These are phyloP conservation scores for Psittacus erithacus DNA, from an alignment of 2,113 vertebrate species.

Conservation along the genomic window DNA sequence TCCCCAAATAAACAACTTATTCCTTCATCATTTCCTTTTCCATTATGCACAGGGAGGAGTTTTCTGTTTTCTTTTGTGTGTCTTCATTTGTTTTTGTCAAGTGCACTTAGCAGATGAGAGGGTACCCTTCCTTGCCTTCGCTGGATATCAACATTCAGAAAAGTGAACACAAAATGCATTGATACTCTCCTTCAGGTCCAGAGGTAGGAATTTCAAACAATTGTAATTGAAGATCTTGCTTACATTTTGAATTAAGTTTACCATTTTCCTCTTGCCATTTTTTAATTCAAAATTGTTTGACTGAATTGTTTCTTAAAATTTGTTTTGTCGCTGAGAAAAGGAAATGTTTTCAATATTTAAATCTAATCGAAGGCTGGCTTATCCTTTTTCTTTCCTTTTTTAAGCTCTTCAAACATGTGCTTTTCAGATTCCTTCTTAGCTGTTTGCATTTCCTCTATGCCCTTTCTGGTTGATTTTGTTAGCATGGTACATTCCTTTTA, in stretches of 20 bases:
- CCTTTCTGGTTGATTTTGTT: constrained; percentile 42
- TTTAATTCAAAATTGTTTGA: neutral
- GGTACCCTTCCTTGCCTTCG: neutral
- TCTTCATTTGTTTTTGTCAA: constrained; percentile 41
- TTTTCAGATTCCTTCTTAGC: constrained; percentile 44
- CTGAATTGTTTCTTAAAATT: neutral
- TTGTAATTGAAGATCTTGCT: neutral
- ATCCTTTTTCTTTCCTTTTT: constrained; percentile 48
- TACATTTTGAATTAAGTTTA: neutral
- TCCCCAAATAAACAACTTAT: constrained; percentile 4
- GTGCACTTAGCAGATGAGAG: neutral
- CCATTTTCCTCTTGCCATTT: neutral
- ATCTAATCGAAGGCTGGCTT: constrained; percentile 6
- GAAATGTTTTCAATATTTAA: constrained; percentile 41
- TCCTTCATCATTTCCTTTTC: constrained; percentile 1
- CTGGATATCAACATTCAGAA: neutral
- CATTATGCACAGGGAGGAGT: neutral
- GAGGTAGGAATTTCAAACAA: neutral
- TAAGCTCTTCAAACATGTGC: constrained; percentile 47
- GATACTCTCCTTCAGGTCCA: neutral
- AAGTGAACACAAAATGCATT: neutral
- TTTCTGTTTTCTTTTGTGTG: neutral
- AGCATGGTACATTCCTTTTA: constrained; percentile 16
- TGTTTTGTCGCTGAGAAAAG: neutral
- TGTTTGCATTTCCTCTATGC: constrained; percentile 33